Evolutionary conservation across 2,797 vertebrate genomes (phyloP).

Genomic region (Danio aesculapii): DNA sequence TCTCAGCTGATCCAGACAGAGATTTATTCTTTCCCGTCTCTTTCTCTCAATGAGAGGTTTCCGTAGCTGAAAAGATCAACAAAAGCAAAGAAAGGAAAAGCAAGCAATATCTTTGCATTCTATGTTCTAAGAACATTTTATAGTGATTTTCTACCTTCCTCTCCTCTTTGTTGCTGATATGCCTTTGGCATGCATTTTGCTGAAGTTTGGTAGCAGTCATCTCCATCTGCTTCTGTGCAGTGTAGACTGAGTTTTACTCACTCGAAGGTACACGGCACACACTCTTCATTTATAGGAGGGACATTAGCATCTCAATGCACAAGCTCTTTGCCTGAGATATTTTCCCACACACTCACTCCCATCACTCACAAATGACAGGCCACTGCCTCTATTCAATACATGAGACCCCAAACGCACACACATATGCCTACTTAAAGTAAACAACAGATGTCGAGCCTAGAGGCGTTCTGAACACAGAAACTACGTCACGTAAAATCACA

Average conservation of each 20-base stretch:
- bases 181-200: constrained; percentile 71
- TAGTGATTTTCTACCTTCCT: constrained; percentile 81
- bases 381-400: constrained; percentile 86
- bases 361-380: constrained; percentile 92
- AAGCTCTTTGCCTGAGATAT: constrained; percentile 82
- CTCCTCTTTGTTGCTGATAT: constrained; percentile 82
- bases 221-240: constrained; percentile 43
- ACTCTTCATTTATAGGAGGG: constrained; percentile 84
- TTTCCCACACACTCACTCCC: constrained; percentile 88
- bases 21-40: constrained; percentile 89
- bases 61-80: constrained; percentile 76
- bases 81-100: neutral
- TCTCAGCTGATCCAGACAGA: constrained; percentile 89
- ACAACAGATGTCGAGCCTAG: constrained; percentile 90
- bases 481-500: constrained; percentile 65
- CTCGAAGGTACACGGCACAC: constrained; percentile 75
- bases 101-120: neutral
- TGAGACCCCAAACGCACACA: constrained; percentile 68
- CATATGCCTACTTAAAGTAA: constrained; percentile 60
- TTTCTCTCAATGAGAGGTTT: constrained; percentile 92
- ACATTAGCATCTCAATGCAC: constrained; percentile 91
- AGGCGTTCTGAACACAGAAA: constrained; percentile 73
- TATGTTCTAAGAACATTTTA: neutral
- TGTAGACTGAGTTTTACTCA: constrained; percentile 48
- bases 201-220: constrained; percentile 83